Evolutionary conservation across 2,797 vertebrate species (phyloP).

Genomic region (Pagetopsis macropterus): DNA sequence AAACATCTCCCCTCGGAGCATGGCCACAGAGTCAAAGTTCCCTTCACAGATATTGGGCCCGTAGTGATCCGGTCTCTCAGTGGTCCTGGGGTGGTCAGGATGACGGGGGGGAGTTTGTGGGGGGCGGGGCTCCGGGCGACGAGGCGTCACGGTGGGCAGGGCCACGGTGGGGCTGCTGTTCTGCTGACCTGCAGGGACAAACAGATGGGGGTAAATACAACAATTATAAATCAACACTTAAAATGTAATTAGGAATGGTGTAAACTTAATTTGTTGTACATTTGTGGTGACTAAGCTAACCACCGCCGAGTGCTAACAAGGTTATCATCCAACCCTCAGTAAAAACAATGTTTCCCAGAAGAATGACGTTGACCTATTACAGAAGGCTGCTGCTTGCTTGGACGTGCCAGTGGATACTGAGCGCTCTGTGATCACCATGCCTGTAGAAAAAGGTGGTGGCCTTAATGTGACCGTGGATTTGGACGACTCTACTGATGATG

Average conservation of each 20-base stretch:
- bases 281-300: too few species aligned
- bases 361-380: not conserved
- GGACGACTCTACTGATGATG: conserved; percentile 97
- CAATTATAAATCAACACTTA: not conserved
- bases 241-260: not conserved
- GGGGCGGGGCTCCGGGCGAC: conserved; percentile 86
- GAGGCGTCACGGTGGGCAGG: conserved; percentile 89
- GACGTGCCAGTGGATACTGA: conserved; percentile 82
- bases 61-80: conserved; percentile 89
- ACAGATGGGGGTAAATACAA: not conserved
- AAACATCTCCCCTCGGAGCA: conserved; percentile 98
- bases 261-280: too few species aligned
- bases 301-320: too few species aligned
- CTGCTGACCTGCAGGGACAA: conserved; percentile 80
- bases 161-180: conserved; percentile 87
- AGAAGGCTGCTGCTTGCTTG: conserved; percentile 54
- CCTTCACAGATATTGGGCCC: conserved; percentile 96
- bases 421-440: conserved; percentile 72
- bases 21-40: conserved; percentile 93
- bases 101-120: conserved; percentile 84
- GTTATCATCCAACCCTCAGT: too few species aligned
- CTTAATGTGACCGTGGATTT: conserved; percentile 83
- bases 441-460: conserved; percentile 69
- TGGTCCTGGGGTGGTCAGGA: conserved; percentile 86
- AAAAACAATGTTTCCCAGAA: too few species aligned